These are phyloP conservation scores for Zoanthus gigantus DNA, from an alignment of 92 coral and sea anemone species.

Conservation along the genomic window DNA sequence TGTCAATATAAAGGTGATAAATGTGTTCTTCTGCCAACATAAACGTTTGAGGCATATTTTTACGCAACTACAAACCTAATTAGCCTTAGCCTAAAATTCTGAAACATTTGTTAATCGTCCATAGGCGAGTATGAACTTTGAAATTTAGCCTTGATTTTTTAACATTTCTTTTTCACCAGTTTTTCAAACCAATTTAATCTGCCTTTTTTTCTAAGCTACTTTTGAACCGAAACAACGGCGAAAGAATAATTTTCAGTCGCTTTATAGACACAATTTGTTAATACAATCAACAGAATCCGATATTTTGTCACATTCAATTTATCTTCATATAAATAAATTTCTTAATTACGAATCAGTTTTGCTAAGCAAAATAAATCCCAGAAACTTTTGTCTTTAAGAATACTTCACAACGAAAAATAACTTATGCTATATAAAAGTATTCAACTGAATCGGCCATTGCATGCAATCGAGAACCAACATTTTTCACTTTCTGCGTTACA, in stretches of 20 bases:
- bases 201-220: not conserved
- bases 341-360: not conserved
- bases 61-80: not conserved
- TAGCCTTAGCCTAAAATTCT: not conserved
- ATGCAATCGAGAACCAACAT: not conserved
- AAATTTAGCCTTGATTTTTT: not conserved
- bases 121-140: not conserved
- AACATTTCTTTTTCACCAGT: not conserved
- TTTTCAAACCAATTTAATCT: not conserved
- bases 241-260: not conserved
- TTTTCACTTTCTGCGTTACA: no score
- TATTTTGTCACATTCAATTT: not conserved
- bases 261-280: not conserved
- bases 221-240: not conserved
- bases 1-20: conserved; percentile 4
- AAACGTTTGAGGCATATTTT: not conserved
- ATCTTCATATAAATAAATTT: not conserved
- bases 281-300: not conserved
- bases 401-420: not conserved
- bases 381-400: not conserved
- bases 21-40: not conserved
- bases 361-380: not conserved
- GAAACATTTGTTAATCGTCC: not conserved
- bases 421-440: not conserved
- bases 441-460: not conserved